phyloP scores from a whole-genome alignment of 2,888 invertebrate species.

The Mythimna vitellina region DNA sequence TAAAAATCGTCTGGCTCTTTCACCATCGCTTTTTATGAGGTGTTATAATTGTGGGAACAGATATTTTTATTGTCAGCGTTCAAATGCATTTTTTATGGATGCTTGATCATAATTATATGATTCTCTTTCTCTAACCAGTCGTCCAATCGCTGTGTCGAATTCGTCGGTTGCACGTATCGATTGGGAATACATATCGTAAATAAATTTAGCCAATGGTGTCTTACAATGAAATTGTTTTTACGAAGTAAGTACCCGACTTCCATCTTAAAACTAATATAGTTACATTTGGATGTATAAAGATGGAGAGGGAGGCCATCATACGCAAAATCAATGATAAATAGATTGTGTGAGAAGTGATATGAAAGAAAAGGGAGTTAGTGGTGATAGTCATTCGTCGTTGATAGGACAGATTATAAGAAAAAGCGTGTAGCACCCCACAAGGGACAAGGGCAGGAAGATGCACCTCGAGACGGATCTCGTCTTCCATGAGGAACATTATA shows the following conservation, averaged over 20 bases:
- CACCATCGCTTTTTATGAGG: slow-evolving; percentile 57
- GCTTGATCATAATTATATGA: slow-evolving; percentile 34
- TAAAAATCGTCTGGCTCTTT: slow-evolving; percentile 51
- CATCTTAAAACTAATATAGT: too few relatives aligned
- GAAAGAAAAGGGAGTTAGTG: too few relatives aligned
- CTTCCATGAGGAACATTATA: neutral
- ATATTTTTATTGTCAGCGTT: slow-evolving; percentile 51
- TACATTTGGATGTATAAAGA: too few relatives aligned
- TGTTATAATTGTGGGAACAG: slow-evolving; percentile 63
- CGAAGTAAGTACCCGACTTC: neutral
- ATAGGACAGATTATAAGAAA: too few relatives aligned
- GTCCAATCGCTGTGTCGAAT: slow-evolving; percentile 40
- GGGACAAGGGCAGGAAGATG: too few relatives aligned
- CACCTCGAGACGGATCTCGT: too few relatives aligned
- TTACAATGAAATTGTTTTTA: neutral
- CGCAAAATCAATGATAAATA: too few relatives aligned
- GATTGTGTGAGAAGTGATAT: too few relatives aligned
- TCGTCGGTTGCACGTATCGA: slow-evolving; percentile 24
- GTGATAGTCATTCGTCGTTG: too few relatives aligned
- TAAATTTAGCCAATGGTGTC: slow-evolving; percentile 11
- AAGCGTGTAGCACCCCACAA: too few relatives aligned
- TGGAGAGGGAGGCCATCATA: too few relatives aligned
- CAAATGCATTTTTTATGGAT: slow-evolving; percentile 57
- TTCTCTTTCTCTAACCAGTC: slow-evolving; percentile 31
- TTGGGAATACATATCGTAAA: slow-evolving; percentile 11